These are phyloP conservation scores for Oreonectes daqikongensis DNA, from an alignment of 2,797 vertebrate genomes.

Conservation along the genomic window DNA sequence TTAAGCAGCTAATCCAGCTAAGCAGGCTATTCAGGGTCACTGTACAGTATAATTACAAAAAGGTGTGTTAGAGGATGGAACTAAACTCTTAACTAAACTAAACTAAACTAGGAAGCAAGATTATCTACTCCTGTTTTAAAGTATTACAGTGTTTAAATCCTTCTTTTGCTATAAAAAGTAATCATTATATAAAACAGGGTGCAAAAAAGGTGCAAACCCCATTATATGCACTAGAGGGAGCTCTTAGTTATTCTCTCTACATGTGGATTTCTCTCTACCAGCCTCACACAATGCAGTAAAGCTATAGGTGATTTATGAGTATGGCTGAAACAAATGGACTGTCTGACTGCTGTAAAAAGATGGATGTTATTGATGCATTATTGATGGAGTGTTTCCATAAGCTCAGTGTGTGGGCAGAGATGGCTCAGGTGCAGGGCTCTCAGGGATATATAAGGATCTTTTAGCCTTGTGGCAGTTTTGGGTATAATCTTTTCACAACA, in stretches of 20 bases:
- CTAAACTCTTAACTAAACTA: too few relatives aligned
- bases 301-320: constrained; percentile 49
- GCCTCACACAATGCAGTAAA: constrained; percentile 7
- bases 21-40: background rate
- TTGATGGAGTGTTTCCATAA: constrained; percentile 50
- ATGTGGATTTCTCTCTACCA: background rate
- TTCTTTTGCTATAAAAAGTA: background rate
- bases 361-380: constrained; percentile 48
- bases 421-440: constrained; percentile 7
- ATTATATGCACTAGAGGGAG: constrained; percentile 46
- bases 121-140: background rate
- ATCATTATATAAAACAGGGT: background rate
- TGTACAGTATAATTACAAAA: background rate
- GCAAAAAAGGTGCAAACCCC: background rate
- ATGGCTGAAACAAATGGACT: constrained; percentile 29
- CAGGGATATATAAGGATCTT: background rate
- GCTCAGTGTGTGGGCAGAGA: constrained; percentile 5
- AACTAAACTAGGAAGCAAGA: background rate
- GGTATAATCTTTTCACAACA: background rate
- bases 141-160: background rate
- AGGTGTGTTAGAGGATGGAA: background rate
- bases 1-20: background rate
- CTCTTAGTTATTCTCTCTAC: background rate
- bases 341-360: constrained; percentile 39
- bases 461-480: background rate